Conservation (phyloP, 2,888 invertebrate genomes). For the Ormyrus pomaceus region DNA sequence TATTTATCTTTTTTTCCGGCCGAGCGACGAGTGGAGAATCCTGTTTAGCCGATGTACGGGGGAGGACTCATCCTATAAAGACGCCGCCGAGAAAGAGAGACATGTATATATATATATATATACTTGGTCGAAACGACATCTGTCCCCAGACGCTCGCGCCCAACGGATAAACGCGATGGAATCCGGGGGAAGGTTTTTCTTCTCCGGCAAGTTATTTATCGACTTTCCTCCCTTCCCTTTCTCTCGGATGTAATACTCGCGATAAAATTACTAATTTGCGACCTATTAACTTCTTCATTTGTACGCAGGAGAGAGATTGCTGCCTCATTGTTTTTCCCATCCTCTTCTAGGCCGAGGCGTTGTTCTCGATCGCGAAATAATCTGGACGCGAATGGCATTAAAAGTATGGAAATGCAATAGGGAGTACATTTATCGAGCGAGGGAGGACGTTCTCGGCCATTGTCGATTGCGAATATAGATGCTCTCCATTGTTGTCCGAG, state of each 20-base stretch:
- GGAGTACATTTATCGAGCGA: too few species aligned
- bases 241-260: not conserved
- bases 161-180: slow-evolving; percentile 29
- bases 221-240: slow-evolving; percentile 11
- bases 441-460: too few species aligned
- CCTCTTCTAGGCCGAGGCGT: not conserved
- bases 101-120: not conserved
- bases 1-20: slow-evolving; percentile 1
- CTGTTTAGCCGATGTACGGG: slow-evolving; percentile 32
- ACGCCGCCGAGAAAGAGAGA: not conserved
- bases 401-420: too few species aligned
- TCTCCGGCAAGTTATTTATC: slow-evolving; percentile 18
- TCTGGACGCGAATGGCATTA: too few species aligned
- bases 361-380: too few species aligned
- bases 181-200: slow-evolving; percentile 8
- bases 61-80: slow-evolving; percentile 2
- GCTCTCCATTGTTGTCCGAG: too few species aligned
- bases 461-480: too few species aligned
- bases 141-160: slow-evolving; percentile 22
- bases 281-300: slow-evolving; percentile 19
- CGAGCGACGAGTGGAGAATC: slow-evolving; percentile 33
- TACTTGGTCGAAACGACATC: slow-evolving; percentile 7
- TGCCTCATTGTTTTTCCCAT: slow-evolving; percentile 14
- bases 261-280: slow-evolving; percentile 36
- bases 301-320: not conserved